Conservation (phyloP, 2,797 vertebrate genomes). For the Xiphorhynchus erythropygius region DNA sequence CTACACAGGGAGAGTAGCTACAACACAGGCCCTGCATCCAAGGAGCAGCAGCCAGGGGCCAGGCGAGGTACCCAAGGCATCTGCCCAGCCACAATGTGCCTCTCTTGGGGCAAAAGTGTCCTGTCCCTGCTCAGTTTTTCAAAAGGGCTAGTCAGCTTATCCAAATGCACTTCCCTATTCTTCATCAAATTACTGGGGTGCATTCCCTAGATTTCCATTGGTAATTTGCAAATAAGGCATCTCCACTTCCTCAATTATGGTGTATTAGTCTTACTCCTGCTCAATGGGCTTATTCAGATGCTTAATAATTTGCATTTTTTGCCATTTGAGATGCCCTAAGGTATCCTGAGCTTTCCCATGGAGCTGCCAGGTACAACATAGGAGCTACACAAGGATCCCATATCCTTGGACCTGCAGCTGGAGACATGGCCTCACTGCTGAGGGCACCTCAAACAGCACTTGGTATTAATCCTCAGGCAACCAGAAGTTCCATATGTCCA, state of each 20-base stretch:
- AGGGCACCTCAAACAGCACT: not conserved
- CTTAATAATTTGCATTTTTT: not conserved
- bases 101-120: not conserved
- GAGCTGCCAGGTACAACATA: not conserved
- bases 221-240: not conserved
- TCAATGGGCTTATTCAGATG: not conserved
- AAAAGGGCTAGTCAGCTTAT: not conserved
- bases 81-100: accelerated
- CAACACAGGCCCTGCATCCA: not conserved
- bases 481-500: not conserved
- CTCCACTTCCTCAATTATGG: not conserved
- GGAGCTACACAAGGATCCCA: not conserved
- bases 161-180: not conserved
- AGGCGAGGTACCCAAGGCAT: not conserved
- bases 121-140: not conserved
- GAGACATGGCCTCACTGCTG: not conserved
- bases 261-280: not conserved
- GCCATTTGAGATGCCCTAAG: not conserved
- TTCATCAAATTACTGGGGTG: not conserved
- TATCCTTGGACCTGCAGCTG: not conserved
- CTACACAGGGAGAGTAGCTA: not conserved
- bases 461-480: accelerated
- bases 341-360: not conserved
- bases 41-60: not conserved
- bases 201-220: not conserved